A percentile compares a stretch with the other conserved stretches of the same genome.
Conservation (phyloP, 1,140 invertebrate genomes). For the Solen grandis region DNA sequence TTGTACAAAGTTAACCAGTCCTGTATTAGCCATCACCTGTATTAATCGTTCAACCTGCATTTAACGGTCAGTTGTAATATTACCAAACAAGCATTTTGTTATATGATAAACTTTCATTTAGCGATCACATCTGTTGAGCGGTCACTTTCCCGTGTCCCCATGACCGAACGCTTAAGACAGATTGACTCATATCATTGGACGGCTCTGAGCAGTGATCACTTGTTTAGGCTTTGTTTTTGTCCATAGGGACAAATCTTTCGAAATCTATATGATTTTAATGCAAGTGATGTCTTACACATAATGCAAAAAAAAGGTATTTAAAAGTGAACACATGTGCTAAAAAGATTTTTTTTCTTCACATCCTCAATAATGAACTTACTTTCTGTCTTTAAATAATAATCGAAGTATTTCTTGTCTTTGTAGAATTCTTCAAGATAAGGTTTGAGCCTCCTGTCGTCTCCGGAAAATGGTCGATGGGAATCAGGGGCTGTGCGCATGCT, state of each 20-base stretch:
- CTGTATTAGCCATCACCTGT: no score
- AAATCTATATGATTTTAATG: background rate
- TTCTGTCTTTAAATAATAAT: slow-evolving; percentile 39
- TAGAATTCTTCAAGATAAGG: slow-evolving; percentile 25
- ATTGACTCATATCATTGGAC: no score
- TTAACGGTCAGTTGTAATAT: no score
- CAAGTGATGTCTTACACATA: background rate
- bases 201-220: no score
- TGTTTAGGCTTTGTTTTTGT: background rate
- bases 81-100: no score
- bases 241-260: background rate
- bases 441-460: slow-evolving; percentile 3
- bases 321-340: background rate
- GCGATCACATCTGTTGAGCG: no score
- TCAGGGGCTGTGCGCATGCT: slow-evolving; percentile 48
- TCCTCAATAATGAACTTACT: slow-evolving; percentile 18
- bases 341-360: background rate
- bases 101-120: no score
- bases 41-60: no score
- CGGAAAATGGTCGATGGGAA: slow-evolving; percentile 1
- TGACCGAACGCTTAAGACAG: no score
- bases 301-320: no score
- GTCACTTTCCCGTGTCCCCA: no score
- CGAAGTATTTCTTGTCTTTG: slow-evolving; percentile 49
- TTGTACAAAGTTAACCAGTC: no score